phyloP scores from a whole-genome alignment of 2,113 vertebrate species.

The Heterotilapia buettikoferi region DNA sequence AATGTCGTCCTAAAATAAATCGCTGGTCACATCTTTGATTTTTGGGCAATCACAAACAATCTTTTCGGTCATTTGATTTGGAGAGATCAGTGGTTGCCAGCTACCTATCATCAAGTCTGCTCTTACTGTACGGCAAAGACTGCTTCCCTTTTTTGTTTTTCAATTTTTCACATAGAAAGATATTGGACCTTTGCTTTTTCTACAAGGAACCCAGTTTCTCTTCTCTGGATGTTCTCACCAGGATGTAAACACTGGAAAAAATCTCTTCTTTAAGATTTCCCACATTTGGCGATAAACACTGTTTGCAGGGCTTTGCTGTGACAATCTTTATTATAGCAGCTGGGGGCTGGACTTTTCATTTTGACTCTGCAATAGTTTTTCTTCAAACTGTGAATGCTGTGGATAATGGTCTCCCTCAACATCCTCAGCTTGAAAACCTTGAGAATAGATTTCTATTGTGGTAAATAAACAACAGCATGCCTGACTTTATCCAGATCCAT shows the following conservation, averaged over 20 bases:
- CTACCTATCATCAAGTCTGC: background rate
- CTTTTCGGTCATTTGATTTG: background rate
- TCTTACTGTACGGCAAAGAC: background rate
- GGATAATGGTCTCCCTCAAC: background rate
- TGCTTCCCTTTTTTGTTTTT: background rate
- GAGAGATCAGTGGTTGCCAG: background rate
- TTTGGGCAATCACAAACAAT: background rate
- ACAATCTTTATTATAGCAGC: background rate
- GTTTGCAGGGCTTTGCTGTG: background rate
- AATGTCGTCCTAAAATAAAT: background rate
- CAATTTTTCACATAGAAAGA: background rate
- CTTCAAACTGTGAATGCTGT: background rate
- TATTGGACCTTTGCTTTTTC: background rate
- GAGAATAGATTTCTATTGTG: background rate
- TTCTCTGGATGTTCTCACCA: background rate
- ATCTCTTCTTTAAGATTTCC: background rate
- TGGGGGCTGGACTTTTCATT: background rate
- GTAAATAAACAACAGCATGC: background rate
- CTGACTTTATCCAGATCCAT: background rate
- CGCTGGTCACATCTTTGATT: background rate
- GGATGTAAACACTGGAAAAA: background rate
- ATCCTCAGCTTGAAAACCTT: background rate
- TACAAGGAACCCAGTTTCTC: background rate
- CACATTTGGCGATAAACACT: background rate
- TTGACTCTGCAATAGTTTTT: background rate